phyloP scores from a whole-genome alignment of 2,113 vertebrate genomes.

The Psammodynastes pulverulentus region DNA sequence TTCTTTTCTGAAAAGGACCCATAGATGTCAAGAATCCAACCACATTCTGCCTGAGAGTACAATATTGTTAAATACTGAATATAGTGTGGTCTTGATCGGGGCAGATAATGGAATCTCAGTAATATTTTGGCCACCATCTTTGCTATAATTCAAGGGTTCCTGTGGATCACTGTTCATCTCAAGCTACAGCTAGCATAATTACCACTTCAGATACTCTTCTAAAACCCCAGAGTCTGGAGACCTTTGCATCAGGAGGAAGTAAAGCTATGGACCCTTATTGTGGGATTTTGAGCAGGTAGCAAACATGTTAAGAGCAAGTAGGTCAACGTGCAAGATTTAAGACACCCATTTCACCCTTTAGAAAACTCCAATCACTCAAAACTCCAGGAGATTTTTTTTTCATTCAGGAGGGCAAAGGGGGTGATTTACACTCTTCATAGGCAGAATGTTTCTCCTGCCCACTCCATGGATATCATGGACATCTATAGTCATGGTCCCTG shows the following conservation, averaged over 20 bases:
- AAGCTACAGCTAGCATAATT: not conserved
- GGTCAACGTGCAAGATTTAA: not conserved
- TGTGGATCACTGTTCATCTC: not conserved
- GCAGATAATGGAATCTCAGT: not conserved
- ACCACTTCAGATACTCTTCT: not conserved
- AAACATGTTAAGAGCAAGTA: not conserved
- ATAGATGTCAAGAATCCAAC: not conserved
- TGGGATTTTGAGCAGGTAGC: not conserved
- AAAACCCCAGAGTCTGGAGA: not conserved
- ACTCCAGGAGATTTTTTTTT: not conserved
- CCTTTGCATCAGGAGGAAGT: not conserved
- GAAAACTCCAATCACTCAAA: not conserved
- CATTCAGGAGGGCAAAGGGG: not conserved
- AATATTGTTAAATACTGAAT: not conserved
- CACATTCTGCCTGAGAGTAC: not conserved
- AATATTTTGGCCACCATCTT: not conserved
- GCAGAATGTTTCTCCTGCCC: not conserved
- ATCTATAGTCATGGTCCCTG: not conserved
- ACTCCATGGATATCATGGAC: not conserved
- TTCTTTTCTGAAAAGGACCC: not conserved
- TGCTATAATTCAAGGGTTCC: not conserved
- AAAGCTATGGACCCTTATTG: not conserved
- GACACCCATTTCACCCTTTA: not conserved
- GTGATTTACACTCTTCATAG: not conserved
- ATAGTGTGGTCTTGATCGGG: not conserved